These are phyloP conservation scores for Nomada ruficornis DNA, from an alignment of 2,888 invertebrate species.

Conservation along the genomic window DNA sequence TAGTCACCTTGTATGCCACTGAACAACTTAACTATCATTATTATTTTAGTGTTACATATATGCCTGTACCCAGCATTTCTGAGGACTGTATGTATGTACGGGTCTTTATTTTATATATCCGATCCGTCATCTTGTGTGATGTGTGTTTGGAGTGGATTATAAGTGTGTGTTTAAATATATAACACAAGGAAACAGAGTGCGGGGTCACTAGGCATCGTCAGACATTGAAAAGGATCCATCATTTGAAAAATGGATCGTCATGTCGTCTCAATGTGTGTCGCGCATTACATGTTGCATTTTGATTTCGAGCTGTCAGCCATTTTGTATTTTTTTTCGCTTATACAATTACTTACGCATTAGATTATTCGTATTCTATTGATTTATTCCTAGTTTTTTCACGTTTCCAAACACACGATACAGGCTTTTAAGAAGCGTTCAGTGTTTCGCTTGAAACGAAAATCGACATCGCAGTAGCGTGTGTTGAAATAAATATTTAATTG, in stretches of 20 bases:
- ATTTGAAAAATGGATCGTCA: slow-evolving; percentile 30
- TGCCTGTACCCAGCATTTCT: slow-evolving; percentile 69
- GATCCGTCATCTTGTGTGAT: slow-evolving; percentile 49
- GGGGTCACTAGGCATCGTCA: slow-evolving; percentile 70
- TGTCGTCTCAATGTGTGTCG: slow-evolving; percentile 63
- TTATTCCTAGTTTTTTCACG: slow-evolving; percentile 58
- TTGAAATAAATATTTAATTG: slow-evolving; percentile 32
- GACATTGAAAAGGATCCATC: slow-evolving; percentile 73
- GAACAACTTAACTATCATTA: background rate
- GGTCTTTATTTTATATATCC: slow-evolving; percentile 31
- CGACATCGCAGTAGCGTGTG: slow-evolving; percentile 45
- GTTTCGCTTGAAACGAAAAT: slow-evolving; percentile 36
- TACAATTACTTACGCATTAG: slow-evolving; percentile 38
- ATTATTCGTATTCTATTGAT: slow-evolving; percentile 37
- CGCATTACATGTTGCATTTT: slow-evolving; percentile 75
- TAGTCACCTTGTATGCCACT: background rate
- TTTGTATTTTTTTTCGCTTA: slow-evolving; percentile 64
- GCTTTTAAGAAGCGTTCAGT: slow-evolving; percentile 39
- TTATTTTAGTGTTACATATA: slow-evolving; percentile 6
- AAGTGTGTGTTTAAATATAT: slow-evolving; percentile 33
- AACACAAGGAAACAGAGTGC: slow-evolving; percentile 26
- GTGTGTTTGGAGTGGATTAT: slow-evolving; percentile 45
- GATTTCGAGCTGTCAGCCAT: slow-evolving; percentile 80
- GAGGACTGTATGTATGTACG: slow-evolving; percentile 19
- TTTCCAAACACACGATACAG: slow-evolving; percentile 42